Evolutionary conservation across 2,888 invertebrate species (phyloP).

Genomic region (Eucera pruinosa): DNA sequence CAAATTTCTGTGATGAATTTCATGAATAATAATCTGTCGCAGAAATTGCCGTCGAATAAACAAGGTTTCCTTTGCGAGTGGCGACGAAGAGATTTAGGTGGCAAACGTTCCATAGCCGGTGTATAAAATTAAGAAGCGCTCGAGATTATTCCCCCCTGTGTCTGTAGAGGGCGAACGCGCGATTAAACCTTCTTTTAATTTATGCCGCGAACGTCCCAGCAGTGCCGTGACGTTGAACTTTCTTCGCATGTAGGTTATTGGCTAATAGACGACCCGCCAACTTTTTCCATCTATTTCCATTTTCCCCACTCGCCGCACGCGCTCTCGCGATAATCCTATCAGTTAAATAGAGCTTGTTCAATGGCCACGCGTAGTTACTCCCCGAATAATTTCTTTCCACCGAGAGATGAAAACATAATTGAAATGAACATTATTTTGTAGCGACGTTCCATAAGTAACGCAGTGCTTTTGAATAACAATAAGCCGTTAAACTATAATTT

Average conservation of each 20-base stretch:
- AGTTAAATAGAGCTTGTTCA: slow-evolving; percentile 5
- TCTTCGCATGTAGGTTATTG: slow-evolving; percentile 72
- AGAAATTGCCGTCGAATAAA: background rate
- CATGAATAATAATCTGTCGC: background rate
- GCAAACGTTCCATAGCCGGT: background rate
- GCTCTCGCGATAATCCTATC: slow-evolving; percentile 21
- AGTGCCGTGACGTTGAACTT: slow-evolving; percentile 57
- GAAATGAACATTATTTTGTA: background rate
- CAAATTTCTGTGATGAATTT: too few relatives aligned
- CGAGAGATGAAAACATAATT: slow-evolving; percentile 6
- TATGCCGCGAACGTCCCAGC: slow-evolving; percentile 49
- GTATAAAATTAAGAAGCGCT: slow-evolving; percentile 53
- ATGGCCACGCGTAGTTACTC: background rate
- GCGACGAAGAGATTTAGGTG: slow-evolving; percentile 24
- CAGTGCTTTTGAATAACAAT: too few relatives aligned
- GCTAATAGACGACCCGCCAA: slow-evolving; percentile 70
- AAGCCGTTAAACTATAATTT: too few relatives aligned
- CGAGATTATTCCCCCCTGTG: slow-evolving; percentile 41
- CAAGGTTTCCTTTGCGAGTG: background rate
- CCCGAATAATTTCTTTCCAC: background rate
- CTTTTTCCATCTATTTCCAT: slow-evolving; percentile 75
- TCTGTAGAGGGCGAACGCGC: slow-evolving; percentile 38
- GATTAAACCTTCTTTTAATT: slow-evolving; percentile 64
- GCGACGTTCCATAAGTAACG: too few relatives aligned
- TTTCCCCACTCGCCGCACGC: slow-evolving; percentile 28